A percentile compares a stretch with the other conserved stretches of the same genome.
phyloP scores from a whole-genome alignment of 37 sponge, comb jelly and placozoan species.

The Tethya wilhelma region DNA sequence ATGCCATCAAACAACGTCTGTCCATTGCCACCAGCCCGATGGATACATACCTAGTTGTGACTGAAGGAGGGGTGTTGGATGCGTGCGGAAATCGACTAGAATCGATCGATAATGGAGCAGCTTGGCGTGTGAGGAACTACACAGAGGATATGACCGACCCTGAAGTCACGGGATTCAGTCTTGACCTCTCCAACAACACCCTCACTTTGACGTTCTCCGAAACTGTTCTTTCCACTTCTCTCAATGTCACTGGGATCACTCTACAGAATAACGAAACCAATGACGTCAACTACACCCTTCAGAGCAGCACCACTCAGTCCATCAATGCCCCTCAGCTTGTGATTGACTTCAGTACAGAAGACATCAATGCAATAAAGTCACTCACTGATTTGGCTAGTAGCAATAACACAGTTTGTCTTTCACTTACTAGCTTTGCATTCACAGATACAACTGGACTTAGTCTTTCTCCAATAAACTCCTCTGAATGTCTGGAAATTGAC shows the following conservation, averaged over 20 bases:
- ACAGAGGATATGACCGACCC: conserved; percentile 69
- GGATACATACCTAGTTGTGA: conserved; percentile 69
- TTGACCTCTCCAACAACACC: conserved; percentile 75
- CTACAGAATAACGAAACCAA: conserved; percentile 15
- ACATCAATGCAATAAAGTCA: conserved; percentile 68
- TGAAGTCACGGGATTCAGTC: conserved; percentile 34
- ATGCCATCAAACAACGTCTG: conserved; percentile 69
- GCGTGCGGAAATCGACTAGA: conserved; percentile 40
- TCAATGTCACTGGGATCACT: conserved; percentile 65
- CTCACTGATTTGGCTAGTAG: conserved; percentile 54
- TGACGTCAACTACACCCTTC: conserved; percentile 40
- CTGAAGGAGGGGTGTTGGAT: conserved; percentile 66
- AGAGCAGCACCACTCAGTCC: conserved; percentile 17
- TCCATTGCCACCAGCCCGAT: conserved; percentile 56
- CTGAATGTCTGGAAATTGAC: conserved; percentile 4
- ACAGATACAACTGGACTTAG: conserved; percentile 40
- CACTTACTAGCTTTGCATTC: conserved; percentile 2
- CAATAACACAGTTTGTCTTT: conserved; percentile 42
- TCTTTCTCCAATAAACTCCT: neutral
- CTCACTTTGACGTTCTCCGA: conserved; percentile 83
- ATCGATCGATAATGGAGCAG: conserved; percentile 39
- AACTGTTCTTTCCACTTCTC: conserved; percentile 68
- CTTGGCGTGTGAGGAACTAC: conserved; percentile 55
- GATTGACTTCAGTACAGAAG: conserved; percentile 55
- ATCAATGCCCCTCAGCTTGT: conserved; percentile 36